Conservation (phyloP, 1,140 invertebrate species). For the Apolygus lucorum region DNA sequence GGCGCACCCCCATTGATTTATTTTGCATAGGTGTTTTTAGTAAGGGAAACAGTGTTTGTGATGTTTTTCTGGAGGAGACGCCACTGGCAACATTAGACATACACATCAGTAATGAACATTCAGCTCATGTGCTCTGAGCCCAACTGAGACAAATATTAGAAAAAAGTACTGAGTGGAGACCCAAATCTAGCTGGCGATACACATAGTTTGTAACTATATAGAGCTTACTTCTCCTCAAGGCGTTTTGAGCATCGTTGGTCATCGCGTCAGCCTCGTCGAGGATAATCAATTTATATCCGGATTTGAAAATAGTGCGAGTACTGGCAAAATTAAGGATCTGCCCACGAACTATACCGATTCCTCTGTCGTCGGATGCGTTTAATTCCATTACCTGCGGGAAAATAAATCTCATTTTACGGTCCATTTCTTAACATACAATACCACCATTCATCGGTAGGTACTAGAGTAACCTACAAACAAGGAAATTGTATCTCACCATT, state of each 20-base stretch:
- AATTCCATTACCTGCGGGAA: constrained; percentile 41
- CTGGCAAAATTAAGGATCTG: constrained; percentile 97
- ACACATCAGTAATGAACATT: too few relatives aligned
- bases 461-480: background rate
- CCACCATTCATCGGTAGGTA: too few relatives aligned
- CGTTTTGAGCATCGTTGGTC: constrained; percentile 99
- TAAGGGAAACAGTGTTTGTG: too few relatives aligned
- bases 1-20: too few relatives aligned
- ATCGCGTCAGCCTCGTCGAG: constrained; percentile 99
- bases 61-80: too few relatives aligned
- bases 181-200: background rate
- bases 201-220: too few relatives aligned
- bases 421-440: constrained; percentile 17
- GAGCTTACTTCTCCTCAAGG: constrained; percentile 78
- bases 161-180: background rate
- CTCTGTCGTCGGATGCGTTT: constrained; percentile 98
- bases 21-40: too few relatives aligned
- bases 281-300: constrained; percentile 92
- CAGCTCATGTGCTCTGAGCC: too few relatives aligned
- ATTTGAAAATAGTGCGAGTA: constrained; percentile 91
- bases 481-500: constrained; percentile 51
- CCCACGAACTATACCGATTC: constrained; percentile 91
- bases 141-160: too few relatives aligned
- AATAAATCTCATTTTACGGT: constrained; percentile 7
- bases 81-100: background rate